Percentiles rank a stretch among this genome's conserved stretches.
These are phyloP conservation scores for Aphidius gifuensis DNA, from an alignment of 1,140 invertebrate genomes.

Conservation along the genomic window DNA sequence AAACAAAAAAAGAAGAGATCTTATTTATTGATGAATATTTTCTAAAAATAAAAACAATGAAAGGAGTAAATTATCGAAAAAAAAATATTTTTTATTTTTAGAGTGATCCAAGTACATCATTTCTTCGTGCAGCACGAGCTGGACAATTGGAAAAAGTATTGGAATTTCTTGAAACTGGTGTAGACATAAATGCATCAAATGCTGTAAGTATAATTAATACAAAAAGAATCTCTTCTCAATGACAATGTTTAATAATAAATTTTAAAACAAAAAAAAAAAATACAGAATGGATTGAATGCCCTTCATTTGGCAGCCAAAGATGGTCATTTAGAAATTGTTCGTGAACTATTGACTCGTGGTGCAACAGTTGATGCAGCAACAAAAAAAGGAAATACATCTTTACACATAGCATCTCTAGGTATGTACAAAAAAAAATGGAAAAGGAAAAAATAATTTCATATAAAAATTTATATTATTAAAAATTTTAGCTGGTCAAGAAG, in stretches of 20 bases:
- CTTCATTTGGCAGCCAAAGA: slow-evolving; percentile 97
- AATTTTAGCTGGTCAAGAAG: slow-evolving; percentile 79
- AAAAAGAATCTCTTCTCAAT: not conserved
- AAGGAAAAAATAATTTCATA: slow-evolving; percentile 5
- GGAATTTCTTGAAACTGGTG: slow-evolving; percentile 87
- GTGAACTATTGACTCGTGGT: slow-evolving; percentile 84
- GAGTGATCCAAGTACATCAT: slow-evolving; percentile 79
- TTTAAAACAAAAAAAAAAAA: too few relatives aligned
- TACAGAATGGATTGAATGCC: slow-evolving; percentile 94
- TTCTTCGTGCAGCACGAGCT: slow-evolving; percentile 91
- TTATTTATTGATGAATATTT: too few relatives aligned
- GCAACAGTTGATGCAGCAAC: slow-evolving; percentile 95
- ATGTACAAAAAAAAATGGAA: slow-evolving; percentile 27
- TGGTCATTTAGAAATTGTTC: slow-evolving; percentile 92
- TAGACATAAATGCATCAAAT: slow-evolving; percentile 98
- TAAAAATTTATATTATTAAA: not conserved
- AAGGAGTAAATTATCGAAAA: too few relatives aligned
- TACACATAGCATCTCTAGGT: slow-evolving; percentile 97
- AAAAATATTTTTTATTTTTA: slow-evolving; percentile 36
- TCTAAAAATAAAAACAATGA: too few relatives aligned
- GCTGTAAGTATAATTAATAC: slow-evolving; percentile 67
- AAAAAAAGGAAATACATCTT: slow-evolving; percentile 99
- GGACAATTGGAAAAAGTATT: slow-evolving; percentile 94
- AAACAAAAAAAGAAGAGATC: too few relatives aligned
- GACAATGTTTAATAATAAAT: too few relatives aligned